Percentiles rank a stretch among this genome's conserved stretches.
These are phyloP conservation scores for Phyllotis vaccarum DNA, from an alignment of 2,797 vertebrate species.

Conservation along the genomic window DNA sequence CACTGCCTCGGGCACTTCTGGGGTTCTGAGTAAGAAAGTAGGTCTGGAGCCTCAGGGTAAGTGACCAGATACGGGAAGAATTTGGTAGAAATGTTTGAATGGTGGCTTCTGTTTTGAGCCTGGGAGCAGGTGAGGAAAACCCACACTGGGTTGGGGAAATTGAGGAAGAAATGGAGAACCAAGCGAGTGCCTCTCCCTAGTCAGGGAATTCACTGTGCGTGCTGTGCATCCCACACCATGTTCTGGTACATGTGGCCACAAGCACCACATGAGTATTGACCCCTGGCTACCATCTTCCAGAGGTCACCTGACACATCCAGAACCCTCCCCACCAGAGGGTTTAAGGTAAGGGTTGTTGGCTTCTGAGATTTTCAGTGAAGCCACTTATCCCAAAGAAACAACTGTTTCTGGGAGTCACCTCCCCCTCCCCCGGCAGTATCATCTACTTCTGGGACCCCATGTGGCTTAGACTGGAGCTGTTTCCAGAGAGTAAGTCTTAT, in stretches of 20 bases:
- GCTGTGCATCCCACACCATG: accelerated
- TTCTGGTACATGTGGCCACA: neutral
- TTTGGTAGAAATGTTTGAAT: neutral
- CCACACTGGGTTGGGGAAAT: too few relatives aligned
- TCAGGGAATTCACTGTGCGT: neutral
- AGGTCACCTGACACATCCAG: neutral
- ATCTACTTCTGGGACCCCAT: neutral
- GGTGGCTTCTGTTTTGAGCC: neutral
- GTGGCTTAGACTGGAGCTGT: neutral
- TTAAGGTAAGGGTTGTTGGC: accelerated
- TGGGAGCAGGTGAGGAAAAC: too few relatives aligned
- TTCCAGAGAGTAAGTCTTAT: neutral
- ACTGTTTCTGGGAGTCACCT: accelerated
- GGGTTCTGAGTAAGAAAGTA: neutral
- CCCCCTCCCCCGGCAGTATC: too few relatives aligned
- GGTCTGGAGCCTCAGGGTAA: neutral
- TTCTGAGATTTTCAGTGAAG: neutral
- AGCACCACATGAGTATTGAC: accelerated
- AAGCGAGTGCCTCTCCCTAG: neutral
- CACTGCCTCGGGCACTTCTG: neutral
- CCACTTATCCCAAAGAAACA: too few relatives aligned
- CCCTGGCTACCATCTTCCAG: neutral
- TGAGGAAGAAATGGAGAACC: neutral
- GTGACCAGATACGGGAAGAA: neutral
- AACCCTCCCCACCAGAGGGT: accelerated